phyloP scores from a whole-genome alignment of 2,888 invertebrate genomes.

The Himalopsyche kuldschensis region DNA sequence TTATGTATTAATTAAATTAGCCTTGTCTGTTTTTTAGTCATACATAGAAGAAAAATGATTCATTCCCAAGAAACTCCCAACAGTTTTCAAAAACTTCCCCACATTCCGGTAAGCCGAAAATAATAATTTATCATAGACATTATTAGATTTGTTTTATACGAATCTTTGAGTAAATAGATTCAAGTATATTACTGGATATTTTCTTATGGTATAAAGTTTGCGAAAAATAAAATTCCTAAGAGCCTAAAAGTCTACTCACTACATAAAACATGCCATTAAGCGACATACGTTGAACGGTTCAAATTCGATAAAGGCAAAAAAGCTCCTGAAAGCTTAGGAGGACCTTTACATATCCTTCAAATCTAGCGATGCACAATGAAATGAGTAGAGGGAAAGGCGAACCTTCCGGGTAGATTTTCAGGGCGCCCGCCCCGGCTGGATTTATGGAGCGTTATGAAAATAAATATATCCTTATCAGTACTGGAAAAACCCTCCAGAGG shows the following conservation, averaged over 20 bases:
- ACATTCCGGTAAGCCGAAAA: too few relatives aligned
- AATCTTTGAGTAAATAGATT: too few relatives aligned
- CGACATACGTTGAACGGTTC: neutral
- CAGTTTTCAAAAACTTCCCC: too few relatives aligned
- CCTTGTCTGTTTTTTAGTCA: too few relatives aligned
- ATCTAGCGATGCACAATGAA: neutral
- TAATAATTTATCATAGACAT: too few relatives aligned
- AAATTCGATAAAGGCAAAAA: neutral
- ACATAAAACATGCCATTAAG: neutral
- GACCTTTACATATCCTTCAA: neutral
- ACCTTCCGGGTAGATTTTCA: neutral
- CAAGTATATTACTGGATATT: too few relatives aligned
- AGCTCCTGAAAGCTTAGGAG: neutral
- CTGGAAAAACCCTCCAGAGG: neutral
- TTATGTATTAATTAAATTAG: too few relatives aligned
- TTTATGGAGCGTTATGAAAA: conserved; percentile 34
- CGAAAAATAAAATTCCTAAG: neutral
- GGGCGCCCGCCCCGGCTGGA: neutral
- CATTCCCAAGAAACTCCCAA: too few relatives aligned
- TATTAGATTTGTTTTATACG: too few relatives aligned
- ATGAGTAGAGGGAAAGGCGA: neutral
- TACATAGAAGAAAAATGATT: too few relatives aligned
- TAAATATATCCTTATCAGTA: conserved; percentile 31
- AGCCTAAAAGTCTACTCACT: neutral
- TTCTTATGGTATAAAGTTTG: too few relatives aligned